A percentile compares a stretch with the other conserved stretches of the same genome.
Evolutionary conservation across 1,140 invertebrate species (phyloP).

Genomic region (Linepithema humile): DNA sequence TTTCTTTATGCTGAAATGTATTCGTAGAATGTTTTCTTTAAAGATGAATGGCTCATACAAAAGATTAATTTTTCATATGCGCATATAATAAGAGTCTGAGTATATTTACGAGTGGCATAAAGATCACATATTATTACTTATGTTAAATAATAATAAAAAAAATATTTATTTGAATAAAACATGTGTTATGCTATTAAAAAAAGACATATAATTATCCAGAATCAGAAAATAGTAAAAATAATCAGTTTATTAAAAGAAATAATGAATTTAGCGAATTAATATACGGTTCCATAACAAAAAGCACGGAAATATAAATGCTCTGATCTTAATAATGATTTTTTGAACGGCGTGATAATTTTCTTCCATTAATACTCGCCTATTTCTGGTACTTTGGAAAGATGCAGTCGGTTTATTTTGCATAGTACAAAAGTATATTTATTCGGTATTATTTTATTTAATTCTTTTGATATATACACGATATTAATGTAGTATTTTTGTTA

Average conservation of each 20-base stretch:
- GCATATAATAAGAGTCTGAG: background rate
- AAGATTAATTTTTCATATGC: slow-evolving; percentile 22
- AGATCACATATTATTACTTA: no score
- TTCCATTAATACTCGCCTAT: no score
- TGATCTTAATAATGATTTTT: no score
- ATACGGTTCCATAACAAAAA: no score
- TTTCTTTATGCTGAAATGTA: slow-evolving; percentile 11
- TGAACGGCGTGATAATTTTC: no score
- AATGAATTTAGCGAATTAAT: background rate
- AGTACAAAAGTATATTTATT: background rate
- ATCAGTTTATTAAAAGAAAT: background rate
- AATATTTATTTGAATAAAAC: slow-evolving; percentile 4
- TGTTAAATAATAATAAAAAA: background rate
- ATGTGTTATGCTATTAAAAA: background rate
- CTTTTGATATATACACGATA: no score
- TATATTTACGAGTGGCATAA: background rate
- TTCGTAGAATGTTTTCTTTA: slow-evolving; percentile 10
- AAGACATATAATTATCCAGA: background rate
- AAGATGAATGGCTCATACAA: slow-evolving; percentile 6
- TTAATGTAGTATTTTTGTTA: background rate
- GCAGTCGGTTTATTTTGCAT: no score
- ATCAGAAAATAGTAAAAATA: background rate
- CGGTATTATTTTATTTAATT: no score
- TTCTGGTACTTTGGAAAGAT: no score
- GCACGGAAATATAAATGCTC: no score